phyloP scores from a whole-genome alignment of 2,113 vertebrate genomes.

The Pollachius pollachius region DNA sequence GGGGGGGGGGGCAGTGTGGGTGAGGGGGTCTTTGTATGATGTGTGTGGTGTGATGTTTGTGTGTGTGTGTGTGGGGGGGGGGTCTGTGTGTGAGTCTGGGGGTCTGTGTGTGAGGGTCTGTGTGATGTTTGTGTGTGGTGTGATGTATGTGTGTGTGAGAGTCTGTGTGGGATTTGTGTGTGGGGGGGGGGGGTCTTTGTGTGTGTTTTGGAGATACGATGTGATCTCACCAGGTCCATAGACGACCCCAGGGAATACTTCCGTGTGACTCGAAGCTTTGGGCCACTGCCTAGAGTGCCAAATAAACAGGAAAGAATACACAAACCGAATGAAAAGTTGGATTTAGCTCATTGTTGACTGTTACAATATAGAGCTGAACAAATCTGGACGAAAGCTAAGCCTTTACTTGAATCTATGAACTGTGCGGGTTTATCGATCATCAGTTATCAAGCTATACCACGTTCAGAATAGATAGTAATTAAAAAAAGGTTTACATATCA shows the following conservation, averaged over 20 bases:
- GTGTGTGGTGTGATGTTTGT: neutral
- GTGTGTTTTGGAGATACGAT: neutral
- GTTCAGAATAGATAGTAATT: no score
- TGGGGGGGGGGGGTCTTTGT: neutral
- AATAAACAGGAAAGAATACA: neutral
- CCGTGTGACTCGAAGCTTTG: constrained; percentile 42
- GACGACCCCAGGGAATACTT: constrained; percentile 64
- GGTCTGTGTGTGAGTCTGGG: no score
- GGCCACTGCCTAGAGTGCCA: constrained; percentile 30
- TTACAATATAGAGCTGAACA: no score
- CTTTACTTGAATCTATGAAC: no score
- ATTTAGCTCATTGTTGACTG: neutral
- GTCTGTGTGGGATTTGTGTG: neutral
- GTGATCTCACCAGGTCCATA: constrained; percentile 56
- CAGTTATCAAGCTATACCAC: no score
- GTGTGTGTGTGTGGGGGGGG: no score
- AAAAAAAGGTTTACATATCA: no score
- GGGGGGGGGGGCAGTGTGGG: no score
- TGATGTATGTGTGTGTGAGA: neutral
- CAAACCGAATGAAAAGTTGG: neutral
- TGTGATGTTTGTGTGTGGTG: neutral
- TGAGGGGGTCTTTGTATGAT: no score
- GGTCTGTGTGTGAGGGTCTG: no score
- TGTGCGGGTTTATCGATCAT: no score
- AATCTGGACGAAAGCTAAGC: no score